Evolutionary conservation across 2,888 invertebrate genomes (phyloP), one percentile per base, ranked within the genome.

Genomic region (Sminthurides aquaticus): DNA sequence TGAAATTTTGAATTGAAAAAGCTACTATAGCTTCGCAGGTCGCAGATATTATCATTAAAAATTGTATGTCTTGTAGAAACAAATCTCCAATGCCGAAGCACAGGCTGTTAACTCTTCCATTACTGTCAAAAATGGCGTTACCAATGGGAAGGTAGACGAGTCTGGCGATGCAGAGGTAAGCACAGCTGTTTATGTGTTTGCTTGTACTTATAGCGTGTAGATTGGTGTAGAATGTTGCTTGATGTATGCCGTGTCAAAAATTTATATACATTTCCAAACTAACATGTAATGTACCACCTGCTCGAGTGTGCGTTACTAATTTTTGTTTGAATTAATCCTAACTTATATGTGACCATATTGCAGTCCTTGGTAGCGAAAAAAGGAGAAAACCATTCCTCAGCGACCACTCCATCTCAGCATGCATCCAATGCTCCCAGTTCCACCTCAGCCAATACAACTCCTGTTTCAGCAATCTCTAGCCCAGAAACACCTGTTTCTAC

Each of bases 101-200:
- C 43, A 34, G 43, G 8, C 15, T 34, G 43, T 34, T 34, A 34
- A 34, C 15, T 34, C 43, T 49, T 29, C 67, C 22, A 43, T 52
- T 54, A 28, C 56, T 11, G 34, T 49, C n/a, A 62, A 55, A 26
- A 65, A 67, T 60, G 67, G 65, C 26, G 67, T 67, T 49, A 25
- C 65, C 24, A 67, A 67, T 56, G 67, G 67, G n/a, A 67, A 57
- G 8, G 66, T 57, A 24, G 66, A 60, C 20, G 48, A 15, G 55
- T 27, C 57, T 49, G 48, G 48, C 28, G 60, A 59, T 22, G 2
- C 49, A 49, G 65, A 65, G 60, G 65, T 65, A 65, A 48, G 28
- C n/a, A 25, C 26, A 56, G n/a, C 22, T 49, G 49, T n/a, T 49
- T 2, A 25, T 48, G n/a, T 22, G 5, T 25, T 25, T n/a, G n/a